These are phyloP conservation scores for Tiphia femorata DNA, from an alignment of 2,888 invertebrate species.

Conservation along the genomic window DNA sequence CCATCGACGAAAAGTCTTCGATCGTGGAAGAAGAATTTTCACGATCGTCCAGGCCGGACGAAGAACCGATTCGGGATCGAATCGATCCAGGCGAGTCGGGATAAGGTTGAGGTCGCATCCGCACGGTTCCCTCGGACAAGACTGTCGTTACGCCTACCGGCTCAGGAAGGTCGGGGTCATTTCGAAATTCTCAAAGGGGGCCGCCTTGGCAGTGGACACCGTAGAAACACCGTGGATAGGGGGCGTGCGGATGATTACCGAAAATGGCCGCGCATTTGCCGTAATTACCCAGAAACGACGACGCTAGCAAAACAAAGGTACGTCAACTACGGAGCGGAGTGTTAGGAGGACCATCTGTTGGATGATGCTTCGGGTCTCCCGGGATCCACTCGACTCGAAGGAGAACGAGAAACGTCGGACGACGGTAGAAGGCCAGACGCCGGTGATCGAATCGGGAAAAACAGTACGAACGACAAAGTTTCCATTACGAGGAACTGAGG, in stretches of 20 bases:
- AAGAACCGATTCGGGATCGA: no score
- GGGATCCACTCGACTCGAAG: background rate
- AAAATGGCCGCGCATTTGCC: slow-evolving; percentile 63
- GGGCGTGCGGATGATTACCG: slow-evolving; percentile 56
- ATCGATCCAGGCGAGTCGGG: no score
- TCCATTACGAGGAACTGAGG: background rate
- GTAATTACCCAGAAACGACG: slow-evolving; percentile 66
- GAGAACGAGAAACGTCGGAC: no score
- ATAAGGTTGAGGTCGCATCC: slow-evolving; percentile 36
- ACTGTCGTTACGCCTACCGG: slow-evolving; percentile 52
- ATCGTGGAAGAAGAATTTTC: no score
- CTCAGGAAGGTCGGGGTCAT: slow-evolving; percentile 59
- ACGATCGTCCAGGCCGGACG: no score
- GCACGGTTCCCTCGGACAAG: slow-evolving; percentile 30
- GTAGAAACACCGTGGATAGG: slow-evolving; percentile 21
- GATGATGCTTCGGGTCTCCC: slow-evolving; percentile 52
- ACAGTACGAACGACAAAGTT: background rate
- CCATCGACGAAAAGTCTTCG: no score
- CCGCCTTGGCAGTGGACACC: slow-evolving; percentile 44
- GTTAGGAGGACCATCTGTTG: slow-evolving; percentile 64
- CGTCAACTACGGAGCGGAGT: slow-evolving; percentile 38
- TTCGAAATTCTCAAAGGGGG: slow-evolving; percentile 56
- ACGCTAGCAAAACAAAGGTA: slow-evolving; percentile 64
- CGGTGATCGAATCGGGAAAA: background rate
- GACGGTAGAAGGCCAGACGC: background rate